Evolutionary conservation across 2,888 invertebrate species (phyloP).

Genomic region (Galerucella calmariensis): DNA sequence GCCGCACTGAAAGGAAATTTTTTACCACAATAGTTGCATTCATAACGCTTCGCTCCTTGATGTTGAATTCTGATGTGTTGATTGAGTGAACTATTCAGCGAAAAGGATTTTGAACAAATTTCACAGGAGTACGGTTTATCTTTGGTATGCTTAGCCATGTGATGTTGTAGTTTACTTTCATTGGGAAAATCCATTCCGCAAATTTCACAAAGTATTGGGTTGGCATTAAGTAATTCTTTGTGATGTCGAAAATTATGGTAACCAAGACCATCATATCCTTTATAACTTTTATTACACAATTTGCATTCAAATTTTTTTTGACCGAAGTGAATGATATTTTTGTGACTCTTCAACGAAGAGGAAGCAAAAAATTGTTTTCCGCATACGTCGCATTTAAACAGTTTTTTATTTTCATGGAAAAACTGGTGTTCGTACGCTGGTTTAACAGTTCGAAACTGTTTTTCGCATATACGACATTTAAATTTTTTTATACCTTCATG

Average conservation of each 20-base stretch:
- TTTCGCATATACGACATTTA: conserved; percentile 52
- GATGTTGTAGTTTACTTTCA: conserved; percentile 40
- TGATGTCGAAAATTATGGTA: conserved; percentile 55
- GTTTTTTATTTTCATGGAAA: not conserved
- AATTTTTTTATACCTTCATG: conserved; percentile 52
- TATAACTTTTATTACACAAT: conserved; percentile 36
- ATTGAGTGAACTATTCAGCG: conserved; percentile 45
- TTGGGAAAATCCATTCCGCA: conserved; percentile 55
- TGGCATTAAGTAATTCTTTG: conserved; percentile 47
- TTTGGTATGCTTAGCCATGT: conserved; percentile 48
- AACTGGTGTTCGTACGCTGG: not conserved
- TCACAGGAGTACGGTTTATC: conserved; percentile 47
- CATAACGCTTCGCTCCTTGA: conserved; percentile 60
- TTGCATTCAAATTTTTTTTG: conserved; percentile 59
- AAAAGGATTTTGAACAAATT: conserved; percentile 44
- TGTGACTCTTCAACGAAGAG: not conserved
- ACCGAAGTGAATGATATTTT: conserved; percentile 51
- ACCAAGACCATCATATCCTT: conserved; percentile 54
- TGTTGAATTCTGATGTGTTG: conserved; percentile 46
- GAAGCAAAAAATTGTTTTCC: not conserved
- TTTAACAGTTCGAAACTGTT: conserved; percentile 36
- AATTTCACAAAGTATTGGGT: conserved; percentile 66
- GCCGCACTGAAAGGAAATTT: conserved; percentile 58
- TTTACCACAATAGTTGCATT: conserved; percentile 55
- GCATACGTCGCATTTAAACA: not conserved